Percentiles rank a stretch among this genome's conserved stretches.
Conservation (phyloP, 2,797 vertebrate species). For the Ataeniobius toweri region DNA sequence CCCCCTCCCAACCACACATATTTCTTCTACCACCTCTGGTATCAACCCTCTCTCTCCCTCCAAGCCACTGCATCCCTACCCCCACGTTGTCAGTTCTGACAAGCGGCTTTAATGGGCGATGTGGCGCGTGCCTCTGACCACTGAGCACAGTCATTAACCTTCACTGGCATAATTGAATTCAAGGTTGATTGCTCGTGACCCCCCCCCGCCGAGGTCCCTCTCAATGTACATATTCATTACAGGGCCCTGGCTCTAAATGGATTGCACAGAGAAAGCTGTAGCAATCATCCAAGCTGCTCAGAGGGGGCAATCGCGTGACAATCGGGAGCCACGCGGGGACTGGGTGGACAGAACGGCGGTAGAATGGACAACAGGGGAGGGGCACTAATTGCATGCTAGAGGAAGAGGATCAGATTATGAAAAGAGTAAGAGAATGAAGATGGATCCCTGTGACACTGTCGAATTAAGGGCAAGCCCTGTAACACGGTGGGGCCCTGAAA, state of each 20-base stretch:
- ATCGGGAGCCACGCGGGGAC: constrained; percentile 59
- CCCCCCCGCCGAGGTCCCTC: constrained; percentile 85
- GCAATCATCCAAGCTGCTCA: constrained; percentile 85
- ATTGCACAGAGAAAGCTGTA: constrained; percentile 97
- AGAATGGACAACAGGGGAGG: constrained; percentile 75
- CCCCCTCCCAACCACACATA: constrained; percentile 24
- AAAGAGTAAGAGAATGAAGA: constrained; percentile 99
- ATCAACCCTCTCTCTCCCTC: constrained; percentile 73
- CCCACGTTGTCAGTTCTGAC: constrained; percentile 91
- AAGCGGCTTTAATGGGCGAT: constrained; percentile 91
- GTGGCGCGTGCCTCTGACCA: constrained; percentile 95
- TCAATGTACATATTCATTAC: constrained; percentile 99
- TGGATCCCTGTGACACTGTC: constrained; percentile 96
- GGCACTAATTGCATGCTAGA: constrained; percentile 99
- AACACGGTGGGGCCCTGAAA: constrained; percentile 81
- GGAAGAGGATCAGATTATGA: constrained; percentile 98
- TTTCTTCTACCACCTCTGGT: constrained; percentile 42
- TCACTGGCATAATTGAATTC: constrained; percentile 99
- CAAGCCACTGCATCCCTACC: constrained; percentile 79
- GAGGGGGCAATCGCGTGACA: constrained; percentile 62
- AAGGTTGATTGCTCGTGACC: constrained; percentile 99
- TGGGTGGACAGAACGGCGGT: constrained; percentile 45
- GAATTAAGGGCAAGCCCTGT: constrained; percentile 91
- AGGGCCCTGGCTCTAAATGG: constrained; percentile 88
- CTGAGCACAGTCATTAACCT: constrained; percentile 99